These are phyloP conservation scores for Drosophila rubida DNA, from an alignment of 2,888 invertebrate genomes.

Conservation along the genomic window DNA sequence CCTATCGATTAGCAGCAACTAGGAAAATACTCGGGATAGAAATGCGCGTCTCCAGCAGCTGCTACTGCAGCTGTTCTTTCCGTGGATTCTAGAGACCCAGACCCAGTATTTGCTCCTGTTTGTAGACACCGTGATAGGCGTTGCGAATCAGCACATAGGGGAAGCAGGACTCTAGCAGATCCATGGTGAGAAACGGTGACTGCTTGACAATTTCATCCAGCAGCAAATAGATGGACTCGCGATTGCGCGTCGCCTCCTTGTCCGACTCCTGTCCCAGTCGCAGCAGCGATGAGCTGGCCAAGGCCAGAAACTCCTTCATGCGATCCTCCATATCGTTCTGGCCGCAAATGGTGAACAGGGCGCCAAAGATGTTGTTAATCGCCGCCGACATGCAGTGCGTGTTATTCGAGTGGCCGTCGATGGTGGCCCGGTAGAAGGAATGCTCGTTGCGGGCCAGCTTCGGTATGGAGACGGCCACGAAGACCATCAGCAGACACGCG, in stretches of 20 bases:
- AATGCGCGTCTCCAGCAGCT: slow-evolving; percentile 5
- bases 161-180: slow-evolving; percentile 99
- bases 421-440: slow-evolving; percentile 94
- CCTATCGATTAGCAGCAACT: slow-evolving; percentile 47
- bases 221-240: slow-evolving; percentile 98
- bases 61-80: not conserved
- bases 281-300: slow-evolving; percentile 97
- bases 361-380: slow-evolving; percentile 97
- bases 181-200: slow-evolving; percentile 99
- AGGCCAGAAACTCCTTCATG: slow-evolving; percentile 96
- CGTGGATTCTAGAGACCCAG: slow-evolving; percentile 55
- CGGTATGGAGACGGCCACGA: slow-evolving; percentile 98
- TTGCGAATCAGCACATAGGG: slow-evolving; percentile 99
- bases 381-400: slow-evolving; percentile 99
- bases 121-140: slow-evolving; percentile 98
- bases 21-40: slow-evolving; percentile 44
- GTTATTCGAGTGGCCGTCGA: slow-evolving; percentile 98
- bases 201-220: slow-evolving; percentile 99
- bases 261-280: slow-evolving; percentile 98
- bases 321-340: slow-evolving; percentile 98
- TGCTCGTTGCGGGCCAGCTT: slow-evolving; percentile 95
- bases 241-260: slow-evolving; percentile 95
- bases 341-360: slow-evolving; percentile 97
- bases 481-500: slow-evolving; percentile 98
- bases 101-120: slow-evolving; percentile 89